Base-by-base conservation (phyloP, 1,140 invertebrate genomes). In the Pseudomyrmex gracilis region DNA sequence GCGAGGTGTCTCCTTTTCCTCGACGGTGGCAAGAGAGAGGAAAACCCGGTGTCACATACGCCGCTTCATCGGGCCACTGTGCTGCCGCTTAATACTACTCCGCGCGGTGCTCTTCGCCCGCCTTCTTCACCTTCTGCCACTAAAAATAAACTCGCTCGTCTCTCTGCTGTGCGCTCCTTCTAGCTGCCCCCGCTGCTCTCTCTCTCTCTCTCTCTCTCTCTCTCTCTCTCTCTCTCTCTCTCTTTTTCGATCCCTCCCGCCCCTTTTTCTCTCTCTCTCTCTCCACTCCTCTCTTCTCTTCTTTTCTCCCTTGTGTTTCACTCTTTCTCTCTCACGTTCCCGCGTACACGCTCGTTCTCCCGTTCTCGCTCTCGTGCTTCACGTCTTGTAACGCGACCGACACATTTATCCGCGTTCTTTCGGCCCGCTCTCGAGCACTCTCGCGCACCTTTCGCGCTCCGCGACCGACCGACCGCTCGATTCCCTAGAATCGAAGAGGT, bases 341-440 rank as follows among this genome's bases (percentile, higher is more conserved):
- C 22, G 17, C 66, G 57, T 55, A 73, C 58, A 85, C 86, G 78
- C 55, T 73, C 73, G 83, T 53, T 85, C 76, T 82, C 80, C 74
- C 85, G 78, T 85, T 76, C 73, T 76, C 84, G 76, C 84, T 87
- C 82, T 87, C 82, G 86, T 87, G 86, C 87, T 89, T 88, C 86
- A 90, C 91, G 89, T 92, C 91, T 92, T 92, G 87, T 92, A 92
- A 84, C 91, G 90, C 85, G 91, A 91, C 86, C 91, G 91, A 92
- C 91, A 92, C 91, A 92, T 92, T 92, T 91, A 92, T 89, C 82
- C 87, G 78, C 87, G 83, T 34, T 34, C 67, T 85, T 88, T 88
- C 70, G 49, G 17, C 22, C 73, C 88, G 86, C 68, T 85, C 84
- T 88, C 66, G 84, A 80, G 45, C 77, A 61, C 84, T 88, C 84